These are phyloP conservation scores for Eubasilissa regina DNA, from an alignment of 1,140 invertebrate species.

Conservation along the genomic window DNA sequence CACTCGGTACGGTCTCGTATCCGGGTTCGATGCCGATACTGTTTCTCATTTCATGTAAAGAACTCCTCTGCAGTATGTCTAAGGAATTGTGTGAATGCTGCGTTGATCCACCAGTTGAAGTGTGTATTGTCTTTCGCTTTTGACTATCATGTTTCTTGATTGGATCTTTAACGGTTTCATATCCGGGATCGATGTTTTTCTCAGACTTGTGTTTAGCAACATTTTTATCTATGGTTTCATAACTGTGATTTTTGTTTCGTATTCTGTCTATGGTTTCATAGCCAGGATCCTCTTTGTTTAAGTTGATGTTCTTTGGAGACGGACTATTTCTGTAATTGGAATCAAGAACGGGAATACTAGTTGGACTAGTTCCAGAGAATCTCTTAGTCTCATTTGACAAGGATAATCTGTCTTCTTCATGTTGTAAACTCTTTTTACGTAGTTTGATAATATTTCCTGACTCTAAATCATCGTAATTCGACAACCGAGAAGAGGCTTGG, in stretches of 20 bases:
- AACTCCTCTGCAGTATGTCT: conserved; percentile 46
- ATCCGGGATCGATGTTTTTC: conserved; percentile 74
- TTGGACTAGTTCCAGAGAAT: conserved; percentile 51
- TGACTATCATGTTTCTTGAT: conserved; percentile 61
- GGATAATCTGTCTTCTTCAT: conserved; percentile 53
- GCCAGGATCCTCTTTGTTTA: conserved; percentile 67
- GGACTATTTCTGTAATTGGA: conserved; percentile 40
- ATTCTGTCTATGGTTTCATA: conserved; percentile 71
- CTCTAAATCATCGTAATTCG: conserved; percentile 59
- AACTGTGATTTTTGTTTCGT: conserved; percentile 68
- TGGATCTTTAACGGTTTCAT: conserved; percentile 74
- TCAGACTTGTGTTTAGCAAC: conserved; percentile 64
- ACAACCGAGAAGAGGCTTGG: conserved; percentile 54
- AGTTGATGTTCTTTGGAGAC: conserved; percentile 61
- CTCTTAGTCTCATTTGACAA: conserved; percentile 53
- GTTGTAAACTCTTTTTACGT: conserved; percentile 62
- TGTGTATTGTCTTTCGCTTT: conserved; percentile 55
- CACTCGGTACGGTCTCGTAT: conserved; percentile 69
- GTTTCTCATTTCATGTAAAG: conserved; percentile 49
- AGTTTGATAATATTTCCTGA: conserved; percentile 62
- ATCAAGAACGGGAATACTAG: conserved; percentile 32
- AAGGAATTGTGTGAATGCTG: conserved; percentile 54
- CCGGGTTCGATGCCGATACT: conserved; percentile 62
- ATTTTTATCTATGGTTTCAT: conserved; percentile 69
- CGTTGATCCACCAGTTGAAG: conserved; percentile 40